These are phyloP conservation scores for Pseudachorutes palmiensis DNA, from an alignment of 1,140 invertebrate species.

Conservation along the genomic window DNA sequence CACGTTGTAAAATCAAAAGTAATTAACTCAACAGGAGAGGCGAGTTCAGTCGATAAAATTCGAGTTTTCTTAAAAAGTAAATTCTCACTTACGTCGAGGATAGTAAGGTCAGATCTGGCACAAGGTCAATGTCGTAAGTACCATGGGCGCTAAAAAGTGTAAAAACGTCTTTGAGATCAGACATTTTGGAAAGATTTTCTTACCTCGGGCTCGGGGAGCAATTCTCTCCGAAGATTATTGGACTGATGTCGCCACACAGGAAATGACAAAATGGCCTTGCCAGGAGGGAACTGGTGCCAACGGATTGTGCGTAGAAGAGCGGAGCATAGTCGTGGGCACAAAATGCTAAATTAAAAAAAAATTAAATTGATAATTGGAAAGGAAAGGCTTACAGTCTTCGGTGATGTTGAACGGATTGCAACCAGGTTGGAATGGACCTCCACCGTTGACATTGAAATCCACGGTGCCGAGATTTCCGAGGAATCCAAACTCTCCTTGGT, in stretches of 20 bases:
- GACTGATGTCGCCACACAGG: neutral
- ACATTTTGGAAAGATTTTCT: no score
- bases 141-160: no score
- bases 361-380: neutral
- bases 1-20: no score
- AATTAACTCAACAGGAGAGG: no score
- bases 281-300: neutral
- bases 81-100: no score
- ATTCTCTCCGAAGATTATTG: neutral
- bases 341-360: neutral
- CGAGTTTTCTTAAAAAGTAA: no score
- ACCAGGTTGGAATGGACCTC: conserved; percentile 7
- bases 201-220: neutral
- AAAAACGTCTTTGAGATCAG: no score
- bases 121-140: no score
- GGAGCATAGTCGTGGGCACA: conserved; percentile 8
- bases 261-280: neutral
- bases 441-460: conserved; percentile 45
- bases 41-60: no score
- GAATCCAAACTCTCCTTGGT: conserved; percentile 52
- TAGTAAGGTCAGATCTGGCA: no score
- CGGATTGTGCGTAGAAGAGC: conserved; percentile 4
- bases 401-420: neutral
- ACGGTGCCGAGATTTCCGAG: conserved; percentile 50
- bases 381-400: neutral